Evolutionary conservation across 64 coral and sea anemone genomes (phyloP), one percentile per base, ranked within the genome.

Genomic region (Porites australiensis): DNA sequence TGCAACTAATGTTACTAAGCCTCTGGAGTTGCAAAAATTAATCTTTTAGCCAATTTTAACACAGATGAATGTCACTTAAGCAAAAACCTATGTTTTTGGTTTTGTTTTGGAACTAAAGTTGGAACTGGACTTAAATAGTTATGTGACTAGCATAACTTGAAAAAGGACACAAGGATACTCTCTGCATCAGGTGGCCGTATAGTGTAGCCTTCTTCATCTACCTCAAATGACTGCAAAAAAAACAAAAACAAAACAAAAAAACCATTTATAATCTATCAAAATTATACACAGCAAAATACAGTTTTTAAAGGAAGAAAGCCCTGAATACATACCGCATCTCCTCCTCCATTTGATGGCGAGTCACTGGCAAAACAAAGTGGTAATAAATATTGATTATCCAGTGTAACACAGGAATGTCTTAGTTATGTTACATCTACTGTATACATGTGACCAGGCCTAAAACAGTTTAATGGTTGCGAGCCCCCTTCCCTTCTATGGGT

Each of bases 121-220:
- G 8, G 19, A 70, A 7, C 7, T 8, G 6, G 10, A 21, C 5
- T 18, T 70, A 23, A 27, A 23, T 5, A 20, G 63, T 66, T 66
- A 4, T 23, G 4, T 22, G 6, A 6, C 16, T 10, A 70, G 66
- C 66, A 70, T 20, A 8, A 27, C 5, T 5, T 20, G 6, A 7
- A 4, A 70, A n/a, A 7, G 21, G 6, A 21, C 45, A 49, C 46
- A 91, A 95, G 89, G 94, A 95, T 95, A 95, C 90, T 95, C 46
- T 95, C 94, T 61, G 88, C 87, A 74, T 95, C 94, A 58, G 89
- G 89, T 8, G 94, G 94, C 45, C 88, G 63, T 71, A 95, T 95
- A 60, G 89, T 79, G 77, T 95, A 95, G 27, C 94, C 94, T 48
- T 95, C 94, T 69, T 95, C 94, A 19, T 95, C 94, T n/a, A 95